phyloP scores from a whole-genome alignment of 2,113 vertebrate species.

The Amphiprion percula region DNA sequence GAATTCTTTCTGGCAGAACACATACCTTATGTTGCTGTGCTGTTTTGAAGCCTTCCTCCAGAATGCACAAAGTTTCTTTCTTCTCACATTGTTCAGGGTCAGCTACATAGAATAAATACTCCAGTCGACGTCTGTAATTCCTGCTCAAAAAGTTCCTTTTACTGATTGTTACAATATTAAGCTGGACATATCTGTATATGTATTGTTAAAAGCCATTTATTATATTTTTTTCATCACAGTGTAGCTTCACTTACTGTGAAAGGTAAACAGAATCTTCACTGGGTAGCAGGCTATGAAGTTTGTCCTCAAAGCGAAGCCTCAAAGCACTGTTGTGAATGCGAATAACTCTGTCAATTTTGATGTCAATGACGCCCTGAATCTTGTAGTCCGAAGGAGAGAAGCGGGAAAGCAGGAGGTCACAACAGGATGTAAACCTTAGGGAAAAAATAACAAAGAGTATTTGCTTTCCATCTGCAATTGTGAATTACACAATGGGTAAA shows the following conservation, averaged over 20 bases:
- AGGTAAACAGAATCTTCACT: constrained; percentile 63
- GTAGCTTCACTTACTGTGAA: constrained; percentile 74
- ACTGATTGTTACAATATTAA: neutral
- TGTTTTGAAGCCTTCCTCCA: constrained; percentile 87
- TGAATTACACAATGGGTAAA: neutral
- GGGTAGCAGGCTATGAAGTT: constrained; percentile 83
- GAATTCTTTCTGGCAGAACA: constrained; percentile 4
- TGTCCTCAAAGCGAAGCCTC: constrained; percentile 88
- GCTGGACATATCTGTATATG: neutral
- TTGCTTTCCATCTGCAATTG: neutral
- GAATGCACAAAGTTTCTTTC: constrained; percentile 84
- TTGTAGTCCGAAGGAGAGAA: constrained; percentile 87
- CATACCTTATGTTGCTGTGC: constrained; percentile 77
- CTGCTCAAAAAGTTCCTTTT: constrained; percentile 60
- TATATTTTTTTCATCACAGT: neutral
- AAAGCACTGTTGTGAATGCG: constrained; percentile 87
- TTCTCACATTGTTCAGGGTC: constrained; percentile 82
- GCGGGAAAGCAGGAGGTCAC: constrained; percentile 85
- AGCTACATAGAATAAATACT: constrained; percentile 87
- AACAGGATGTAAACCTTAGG: constrained; percentile 88
- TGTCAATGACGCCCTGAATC: constrained; percentile 75
- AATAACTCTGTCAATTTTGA: constrained; percentile 86
- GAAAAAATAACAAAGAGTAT: neutral
- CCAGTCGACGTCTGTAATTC: constrained; percentile 83
- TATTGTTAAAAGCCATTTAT: neutral